A percentile compares a stretch with the other conserved stretches of the same genome.
Conservation (phyloP, 2,888 invertebrate genomes). For the Meliscaeva auricollis region DNA sequence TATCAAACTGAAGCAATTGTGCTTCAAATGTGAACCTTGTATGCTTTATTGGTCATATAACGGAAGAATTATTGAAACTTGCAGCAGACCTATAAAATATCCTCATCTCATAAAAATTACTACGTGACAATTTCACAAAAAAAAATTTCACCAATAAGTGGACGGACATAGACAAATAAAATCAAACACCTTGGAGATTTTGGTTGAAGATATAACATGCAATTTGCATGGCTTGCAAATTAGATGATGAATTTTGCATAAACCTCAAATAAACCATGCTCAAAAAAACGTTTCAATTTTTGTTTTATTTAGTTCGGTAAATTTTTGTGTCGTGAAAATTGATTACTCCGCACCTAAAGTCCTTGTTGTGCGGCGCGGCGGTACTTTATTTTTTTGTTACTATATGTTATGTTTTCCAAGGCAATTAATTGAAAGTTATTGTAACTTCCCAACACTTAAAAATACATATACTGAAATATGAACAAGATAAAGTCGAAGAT, state of each 20-base stretch:
- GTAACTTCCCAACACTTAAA: not conserved
- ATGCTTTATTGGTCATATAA: not conserved
- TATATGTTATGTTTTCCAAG: too few relatives aligned
- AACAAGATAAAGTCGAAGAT: not conserved
- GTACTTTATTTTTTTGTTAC: too few relatives aligned
- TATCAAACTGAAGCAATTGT: not conserved
- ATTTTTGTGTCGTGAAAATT: not conserved
- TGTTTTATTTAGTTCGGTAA: not conserved
- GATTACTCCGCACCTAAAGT: not conserved
- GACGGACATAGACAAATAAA: too few relatives aligned
- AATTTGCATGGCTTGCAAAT: conserved; percentile 20
- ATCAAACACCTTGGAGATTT: not conserved
- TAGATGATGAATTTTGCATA: conserved; percentile 3
- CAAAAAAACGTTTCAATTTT: conserved; percentile 1
- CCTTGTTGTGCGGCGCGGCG: not conserved
- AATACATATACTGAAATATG: not conserved
- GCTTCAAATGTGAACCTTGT: conserved; percentile 5
- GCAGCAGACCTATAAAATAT: conserved; percentile 3
- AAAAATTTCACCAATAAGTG: not conserved
- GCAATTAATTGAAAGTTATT: not conserved
- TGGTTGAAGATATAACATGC: not conserved
- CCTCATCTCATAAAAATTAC: not conserved
- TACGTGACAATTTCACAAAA: conserved; percentile 8
- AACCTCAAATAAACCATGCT: not conserved
- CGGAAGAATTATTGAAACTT: not conserved